Base-by-base conservation (phyloP, 2,113 vertebrate genomes). In the Eonycteris spelaea region DNA sequence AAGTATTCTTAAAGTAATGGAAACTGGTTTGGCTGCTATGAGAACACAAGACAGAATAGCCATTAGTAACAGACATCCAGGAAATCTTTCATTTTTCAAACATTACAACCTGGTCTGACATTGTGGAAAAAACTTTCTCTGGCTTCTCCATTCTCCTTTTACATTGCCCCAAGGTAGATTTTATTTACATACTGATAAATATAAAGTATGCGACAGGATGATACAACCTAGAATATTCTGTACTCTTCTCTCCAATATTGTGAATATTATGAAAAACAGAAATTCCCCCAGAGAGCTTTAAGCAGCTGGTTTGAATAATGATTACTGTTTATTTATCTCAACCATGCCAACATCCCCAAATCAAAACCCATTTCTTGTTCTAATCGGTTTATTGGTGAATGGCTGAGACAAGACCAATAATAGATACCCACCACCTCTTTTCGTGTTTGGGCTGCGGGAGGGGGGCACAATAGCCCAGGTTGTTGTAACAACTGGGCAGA, bases 241-340 rank as follows among this genome's bases (percentile, higher is more conserved):
- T 83, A 40, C 18, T 53, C 71, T 48, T 78, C 38, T 85, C 73
- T 80, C 65, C 55, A 53, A 79, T 28, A 26, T 24, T 65, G 10
- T 84, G 88, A 67, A 70, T 55, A 18, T 67, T 93, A 30, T 67
- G 48, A 79, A 71, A 75, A 86, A 43, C n/a, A 91, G 67, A 75
- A 70, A 68, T 43, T 82, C 93, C 90, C 90, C 93, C 59, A 71
- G 94, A 67, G 91, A 94, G 57, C 28, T 63, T 90, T 6, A 55
- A 94, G 95, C 79, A 92, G 77, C 74, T 68, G 75, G 3, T 94
- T 95, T 96, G 86, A 96, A 91, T 92, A 95, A 73, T 92, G n/a
- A 92, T 94, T 38, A 91, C 67, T 88, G 67, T 94, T 95, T 90
- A 24, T 70, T 87, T 67, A 40, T 71, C 65, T 82, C 92, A 71